Conservation (phyloP, 2,797 vertebrate species). For the Amniataba percoides region DNA sequence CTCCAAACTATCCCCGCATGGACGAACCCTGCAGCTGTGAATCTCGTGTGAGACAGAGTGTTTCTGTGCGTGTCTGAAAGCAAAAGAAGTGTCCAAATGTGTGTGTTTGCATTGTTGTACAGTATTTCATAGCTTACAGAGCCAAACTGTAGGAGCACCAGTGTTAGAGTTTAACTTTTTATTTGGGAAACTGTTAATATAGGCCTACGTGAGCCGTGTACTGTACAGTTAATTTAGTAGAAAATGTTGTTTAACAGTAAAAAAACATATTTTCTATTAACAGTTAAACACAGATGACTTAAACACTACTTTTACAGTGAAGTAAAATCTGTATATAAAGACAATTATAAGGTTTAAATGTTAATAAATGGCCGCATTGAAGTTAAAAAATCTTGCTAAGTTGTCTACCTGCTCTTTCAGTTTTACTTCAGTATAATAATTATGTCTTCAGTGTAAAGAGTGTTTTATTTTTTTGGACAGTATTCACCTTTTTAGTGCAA, state of each 20-base stretch:
- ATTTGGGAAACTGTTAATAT: conserved; percentile 7
- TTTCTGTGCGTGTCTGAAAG: conserved; percentile 1
- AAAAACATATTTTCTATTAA: not conserved
- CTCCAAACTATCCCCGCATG: conserved; percentile 9
- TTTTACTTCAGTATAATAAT: not conserved
- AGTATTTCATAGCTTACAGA: conserved; percentile 15
- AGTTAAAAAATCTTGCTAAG: not conserved
- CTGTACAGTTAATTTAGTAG: conserved; percentile 15
- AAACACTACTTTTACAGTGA: conserved; percentile 11
- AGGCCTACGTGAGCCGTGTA: conserved; percentile 5
- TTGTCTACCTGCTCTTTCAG: not conserved
- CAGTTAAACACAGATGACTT: not conserved
- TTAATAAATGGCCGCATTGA: conserved; percentile 15
- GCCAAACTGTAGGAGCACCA: conserved; percentile 15
- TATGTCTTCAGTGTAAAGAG: not conserved
- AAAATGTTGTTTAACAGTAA: conserved; percentile 6
- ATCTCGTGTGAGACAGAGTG: not conserved
- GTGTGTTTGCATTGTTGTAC: conserved; percentile 23
- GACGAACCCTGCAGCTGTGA: conserved; percentile 18
- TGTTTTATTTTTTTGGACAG: not conserved
- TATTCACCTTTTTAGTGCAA: not conserved
- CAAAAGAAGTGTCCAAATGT: not conserved
- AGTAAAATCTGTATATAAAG: conserved; percentile 44
- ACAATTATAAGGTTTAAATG: conserved; percentile 20
- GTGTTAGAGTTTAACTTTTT: conserved; percentile 22